Percentiles rank a stretch among this genome's conserved stretches.
phyloP scores from a whole-genome alignment of 1,140 invertebrate genomes.

The Euura lappo region DNA sequence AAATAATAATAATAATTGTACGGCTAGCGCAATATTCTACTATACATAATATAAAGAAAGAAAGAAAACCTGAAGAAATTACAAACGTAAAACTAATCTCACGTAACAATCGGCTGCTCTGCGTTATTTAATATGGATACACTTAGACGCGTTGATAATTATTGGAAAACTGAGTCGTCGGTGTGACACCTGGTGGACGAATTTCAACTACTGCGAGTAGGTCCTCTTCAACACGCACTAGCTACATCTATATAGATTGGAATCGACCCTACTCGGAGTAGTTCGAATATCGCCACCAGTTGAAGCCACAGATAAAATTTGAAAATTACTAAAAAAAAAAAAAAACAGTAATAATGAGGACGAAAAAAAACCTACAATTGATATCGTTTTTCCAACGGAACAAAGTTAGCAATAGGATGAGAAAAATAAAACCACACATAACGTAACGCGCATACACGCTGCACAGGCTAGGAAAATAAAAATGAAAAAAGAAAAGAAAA shows the following conservation, averaged over 20 bases:
- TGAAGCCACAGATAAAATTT: no score
- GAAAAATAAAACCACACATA: conserved; percentile 36
- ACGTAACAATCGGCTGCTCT: conserved; percentile 47
- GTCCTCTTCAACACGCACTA: conserved; percentile 13
- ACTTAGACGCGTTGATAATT: not conserved
- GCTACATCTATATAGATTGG: conserved; percentile 26
- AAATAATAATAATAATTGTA: not conserved
- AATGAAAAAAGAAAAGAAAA: not conserved
- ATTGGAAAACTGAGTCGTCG: conserved; percentile 36
- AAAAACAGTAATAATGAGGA: not conserved
- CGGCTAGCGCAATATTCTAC: conserved; percentile 1
- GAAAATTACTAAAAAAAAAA: not conserved
- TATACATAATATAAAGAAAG: not conserved
- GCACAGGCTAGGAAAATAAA: conserved; percentile 59
- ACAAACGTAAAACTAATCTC: conserved; percentile 24
- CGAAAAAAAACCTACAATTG: conserved; percentile 14
- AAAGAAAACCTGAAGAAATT: not conserved
- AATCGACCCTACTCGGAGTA: not conserved
- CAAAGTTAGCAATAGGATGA: conserved; percentile 50
- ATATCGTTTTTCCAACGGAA: conserved; percentile 19
- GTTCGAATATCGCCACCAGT: no score
- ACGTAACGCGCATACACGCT: conserved; percentile 51
- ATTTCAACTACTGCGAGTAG: no score
- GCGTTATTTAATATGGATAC: conserved; percentile 6
- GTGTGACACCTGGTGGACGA: conserved; percentile 12